phyloP scores from a whole-genome alignment of 1,140 invertebrate genomes.

The Mactra quadrangularis region DNA sequence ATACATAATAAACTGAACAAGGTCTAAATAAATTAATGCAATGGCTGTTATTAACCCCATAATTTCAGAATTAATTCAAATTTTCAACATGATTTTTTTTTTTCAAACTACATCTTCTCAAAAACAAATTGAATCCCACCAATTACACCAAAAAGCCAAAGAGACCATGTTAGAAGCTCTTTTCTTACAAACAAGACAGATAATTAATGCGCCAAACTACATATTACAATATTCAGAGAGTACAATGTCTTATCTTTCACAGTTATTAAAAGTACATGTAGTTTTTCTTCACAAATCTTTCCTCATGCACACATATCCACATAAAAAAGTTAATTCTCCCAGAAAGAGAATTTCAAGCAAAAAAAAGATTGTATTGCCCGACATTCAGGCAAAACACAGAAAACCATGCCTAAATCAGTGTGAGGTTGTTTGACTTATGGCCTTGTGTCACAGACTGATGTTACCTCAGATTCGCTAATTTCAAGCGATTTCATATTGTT shows the following conservation, averaged over 20 bases:
- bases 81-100: too few species aligned
- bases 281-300: conserved; percentile 10
- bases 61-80: too few species aligned
- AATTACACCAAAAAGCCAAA: too few species aligned
- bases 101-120: too few species aligned
- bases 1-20: too few species aligned
- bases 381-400: conserved; percentile 25
- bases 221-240: conserved; percentile 22
- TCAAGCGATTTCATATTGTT: conserved; percentile 99
- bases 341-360: conserved; percentile 45
- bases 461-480: conserved; percentile 90
- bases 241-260: conserved; percentile 11
- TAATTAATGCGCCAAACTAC: conserved; percentile 31
- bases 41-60: too few species aligned
- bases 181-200: too few species aligned
- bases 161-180: too few species aligned
- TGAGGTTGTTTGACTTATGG: conserved; percentile 12
- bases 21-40: too few species aligned
- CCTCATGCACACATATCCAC: conserved; percentile 35
- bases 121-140: too few species aligned
- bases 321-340: conserved; percentile 14
- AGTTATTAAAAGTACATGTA: too few species aligned
- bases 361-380: conserved; percentile 7
- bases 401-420: conserved; percentile 72
- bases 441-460: conserved; percentile 56